Percentiles rank a stretch among this genome's conserved stretches.
Conservation (phyloP, 1,140 invertebrate species). For the Anoplolepis gracilipes region DNA sequence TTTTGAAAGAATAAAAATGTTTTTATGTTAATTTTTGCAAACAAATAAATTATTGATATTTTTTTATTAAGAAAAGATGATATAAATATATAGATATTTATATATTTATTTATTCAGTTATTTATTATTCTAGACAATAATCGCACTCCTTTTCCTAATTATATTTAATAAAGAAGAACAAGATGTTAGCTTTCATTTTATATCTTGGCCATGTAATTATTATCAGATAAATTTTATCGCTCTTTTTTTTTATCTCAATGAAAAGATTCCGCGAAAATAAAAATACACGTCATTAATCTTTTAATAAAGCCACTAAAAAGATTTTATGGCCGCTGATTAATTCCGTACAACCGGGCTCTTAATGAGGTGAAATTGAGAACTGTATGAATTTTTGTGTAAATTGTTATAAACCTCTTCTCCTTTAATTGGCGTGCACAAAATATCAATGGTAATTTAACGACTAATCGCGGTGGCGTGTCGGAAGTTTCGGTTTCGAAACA, state of each 20-base stretch:
- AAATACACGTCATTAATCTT: conserved; percentile 43
- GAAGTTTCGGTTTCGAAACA: conserved; percentile 58
- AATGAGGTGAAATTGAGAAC: conserved; percentile 21
- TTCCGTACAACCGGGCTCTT: conserved; percentile 25
- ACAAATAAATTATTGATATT: not conserved
- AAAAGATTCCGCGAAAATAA: not conserved
- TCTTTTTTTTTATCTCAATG: conserved; percentile 5
- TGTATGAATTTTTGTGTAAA: conserved; percentile 30
- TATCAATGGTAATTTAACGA: conserved; percentile 61
- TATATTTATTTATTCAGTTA: not conserved
- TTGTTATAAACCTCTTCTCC: conserved; percentile 35
- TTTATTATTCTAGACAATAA: too few species aligned
- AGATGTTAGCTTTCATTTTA: not conserved
- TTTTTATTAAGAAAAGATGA: not conserved
- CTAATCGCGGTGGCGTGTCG: conserved; percentile 51
- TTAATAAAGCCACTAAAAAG: conserved; percentile 41
- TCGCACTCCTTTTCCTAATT: not conserved
- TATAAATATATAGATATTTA: not conserved
- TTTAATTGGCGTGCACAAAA: conserved; percentile 54
- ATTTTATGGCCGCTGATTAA: conserved; percentile 34
- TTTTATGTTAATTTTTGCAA: not conserved
- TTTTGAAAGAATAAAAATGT: not conserved
- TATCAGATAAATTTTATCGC: conserved; percentile 16
- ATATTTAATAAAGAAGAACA: not conserved
- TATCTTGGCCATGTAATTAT: not conserved